phyloP scores from a whole-genome alignment of 2,797 vertebrate genomes.

The Sus cebifrons region DNA sequence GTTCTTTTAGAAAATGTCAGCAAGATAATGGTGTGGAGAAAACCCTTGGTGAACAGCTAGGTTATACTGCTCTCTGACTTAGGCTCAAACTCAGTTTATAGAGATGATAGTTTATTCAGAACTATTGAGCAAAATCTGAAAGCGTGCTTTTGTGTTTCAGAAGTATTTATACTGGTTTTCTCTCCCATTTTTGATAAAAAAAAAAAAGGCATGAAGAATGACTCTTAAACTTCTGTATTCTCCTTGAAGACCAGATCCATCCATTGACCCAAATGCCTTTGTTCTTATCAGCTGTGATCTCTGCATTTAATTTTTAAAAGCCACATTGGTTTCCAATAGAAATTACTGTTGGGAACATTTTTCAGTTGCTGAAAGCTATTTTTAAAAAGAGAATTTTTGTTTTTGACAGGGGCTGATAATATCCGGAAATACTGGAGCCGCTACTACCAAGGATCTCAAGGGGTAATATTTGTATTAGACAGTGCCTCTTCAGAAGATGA shows the following conservation, averaged over 20 bases:
- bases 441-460: slow-evolving; percentile 99
- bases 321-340: slow-evolving; percentile 16
- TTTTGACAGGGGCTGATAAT: slow-evolving; percentile 95
- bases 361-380: slow-evolving; percentile 52
- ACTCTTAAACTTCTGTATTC: not conserved
- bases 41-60: not conserved
- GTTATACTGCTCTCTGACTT: not conserved
- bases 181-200: not conserved
- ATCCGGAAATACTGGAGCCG: slow-evolving; percentile 99
- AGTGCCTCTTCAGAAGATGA: slow-evolving; percentile 98
- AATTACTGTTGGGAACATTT: not conserved
- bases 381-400: slow-evolving; percentile 79
- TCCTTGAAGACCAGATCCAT: not conserved
- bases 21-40: not conserved
- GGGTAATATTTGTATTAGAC: slow-evolving; percentile 98
- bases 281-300: not conserved
- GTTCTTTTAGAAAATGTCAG: not conserved
- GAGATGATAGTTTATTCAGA: not conserved
- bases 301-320: slow-evolving; percentile 44
- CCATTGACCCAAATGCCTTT: not conserved
- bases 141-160: not conserved
- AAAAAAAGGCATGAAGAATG: slow-evolving; percentile 9
- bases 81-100: not conserved
- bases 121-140: not conserved
- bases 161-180: not conserved